Evolutionary conservation across 2,888 invertebrate species (phyloP).

Genomic region (Anthophora plumipes): DNA sequence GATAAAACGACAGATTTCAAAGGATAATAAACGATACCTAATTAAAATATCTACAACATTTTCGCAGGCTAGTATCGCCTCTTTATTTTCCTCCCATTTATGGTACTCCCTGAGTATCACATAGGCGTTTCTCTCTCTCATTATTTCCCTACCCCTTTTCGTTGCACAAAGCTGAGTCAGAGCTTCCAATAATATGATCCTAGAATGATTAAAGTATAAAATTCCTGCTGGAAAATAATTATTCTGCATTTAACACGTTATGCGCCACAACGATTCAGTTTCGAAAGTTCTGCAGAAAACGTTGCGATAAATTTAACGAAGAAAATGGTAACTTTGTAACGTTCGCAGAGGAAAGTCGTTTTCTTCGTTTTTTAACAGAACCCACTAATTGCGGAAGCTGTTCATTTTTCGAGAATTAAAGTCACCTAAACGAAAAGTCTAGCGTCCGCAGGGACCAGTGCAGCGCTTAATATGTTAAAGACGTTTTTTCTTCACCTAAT

Average conservation of each 20-base stretch:
- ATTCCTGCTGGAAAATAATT: not conserved
- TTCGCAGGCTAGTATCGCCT: constrained; percentile 90
- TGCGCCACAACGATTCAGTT: too few relatives aligned
- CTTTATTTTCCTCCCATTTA: constrained; percentile 93
- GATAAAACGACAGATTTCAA: not conserved
- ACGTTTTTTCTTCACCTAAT: constrained; percentile 86
- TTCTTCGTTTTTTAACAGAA: too few relatives aligned
- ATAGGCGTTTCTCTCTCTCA: constrained; percentile 94
- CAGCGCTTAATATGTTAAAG: too few relatives aligned
- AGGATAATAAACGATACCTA: constrained; percentile 84
- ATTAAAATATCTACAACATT: constrained; percentile 95
- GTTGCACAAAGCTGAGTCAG: constrained; percentile 92
- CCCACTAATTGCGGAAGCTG: too few relatives aligned
- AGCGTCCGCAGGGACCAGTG: too few relatives aligned
- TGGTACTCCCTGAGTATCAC: constrained; percentile 95
- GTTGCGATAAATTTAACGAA: too few relatives aligned
- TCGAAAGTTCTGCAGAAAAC: too few relatives aligned
- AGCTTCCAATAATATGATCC: constrained; percentile 93
- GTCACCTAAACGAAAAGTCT: constrained; percentile 88
- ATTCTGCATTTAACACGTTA: too few relatives aligned
- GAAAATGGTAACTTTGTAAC: too few relatives aligned
- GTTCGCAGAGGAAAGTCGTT: too few relatives aligned
- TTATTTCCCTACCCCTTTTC: constrained; percentile 88
- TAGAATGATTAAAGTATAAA: constrained; percentile 65
- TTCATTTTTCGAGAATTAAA: too few relatives aligned